These are phyloP conservation scores for western clawed frog (Xenopus tropicalis) DNA, from an alignment of 2,113 vertebrate species.

Conservation along the genomic window UCB_Xtro_10.0 CM004452.2:2142501-2143000, in stretches of 20 bases:
- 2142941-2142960: too few relatives aligned
- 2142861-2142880: too few relatives aligned
- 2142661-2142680: constrained; percentile 76
- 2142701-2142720: constrained; percentile 77
- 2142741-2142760: constrained; percentile 90
- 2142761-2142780: constrained; percentile 75
- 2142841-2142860: too few relatives aligned
- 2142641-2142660: constrained; percentile 79
- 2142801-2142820: background rate
- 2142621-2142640: constrained; percentile 70
- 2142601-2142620: too few relatives aligned
- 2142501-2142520: background rate
- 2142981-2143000: too few relatives aligned
- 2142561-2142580: background rate
- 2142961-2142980: too few relatives aligned
- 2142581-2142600: background rate
- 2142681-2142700: constrained; percentile 72
- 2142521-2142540: background rate
- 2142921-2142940: too few relatives aligned
- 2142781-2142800: background rate
- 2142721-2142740: constrained; percentile 75
- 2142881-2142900: too few relatives aligned
- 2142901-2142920: too few relatives aligned
- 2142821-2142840: too few relatives aligned
- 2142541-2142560: background rate